Base-by-base conservation (phyloP, 92 coral and sea anemone genomes). In the Siderastrea siderea region DNA sequence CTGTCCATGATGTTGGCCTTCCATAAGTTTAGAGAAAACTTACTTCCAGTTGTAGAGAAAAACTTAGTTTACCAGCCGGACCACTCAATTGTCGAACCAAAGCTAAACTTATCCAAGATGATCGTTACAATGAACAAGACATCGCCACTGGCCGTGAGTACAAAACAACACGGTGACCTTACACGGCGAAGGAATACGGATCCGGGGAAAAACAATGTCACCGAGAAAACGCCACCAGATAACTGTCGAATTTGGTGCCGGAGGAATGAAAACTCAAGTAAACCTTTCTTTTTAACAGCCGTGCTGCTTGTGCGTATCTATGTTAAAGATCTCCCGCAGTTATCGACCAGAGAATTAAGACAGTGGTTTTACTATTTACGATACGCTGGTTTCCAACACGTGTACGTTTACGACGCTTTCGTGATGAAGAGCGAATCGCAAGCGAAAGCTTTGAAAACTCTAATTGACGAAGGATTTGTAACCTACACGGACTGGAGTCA, bases 401-500 rank as follows among this genome's bases (percentile, higher is more conserved):
- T 89, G 3, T 92, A 80, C 43, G 78, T 92, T n/a, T 92, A 92
- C 52, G 95, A 92, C 74, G 95, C 95, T 5, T 92, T 80, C 66
- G 91, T 89, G 55, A 13, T 14, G 10, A 81, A 77, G 75, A 89
- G 69, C 72, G 95, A 92, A 68, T 89, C 95, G 6, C 95, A 89
- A 75, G 68, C 52, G 7, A 47, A 69, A 84, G 95, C 89, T 59
- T 87, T 92, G 67, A 53, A 48, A 26, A 69, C 76, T 6, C 76
- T 92, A 5, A 75, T 92, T 38, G 84, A 80, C 63, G 86, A 90
- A 57, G 93, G 85, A 67, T 92, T 89, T 89, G 93, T 92, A 6
- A 92, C 95, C 7, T 92, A 92, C 17, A 83, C 71, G 80, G 93
- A 89, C 79, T 92, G 95, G 95, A 90, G 92, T 72, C 81, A 78